Percentiles rank a stretch among this genome's conserved stretches.
These are phyloP conservation scores for Lepus oiostolus DNA, from an alignment of 2,797 vertebrate genomes.

Conservation along the genomic window DNA sequence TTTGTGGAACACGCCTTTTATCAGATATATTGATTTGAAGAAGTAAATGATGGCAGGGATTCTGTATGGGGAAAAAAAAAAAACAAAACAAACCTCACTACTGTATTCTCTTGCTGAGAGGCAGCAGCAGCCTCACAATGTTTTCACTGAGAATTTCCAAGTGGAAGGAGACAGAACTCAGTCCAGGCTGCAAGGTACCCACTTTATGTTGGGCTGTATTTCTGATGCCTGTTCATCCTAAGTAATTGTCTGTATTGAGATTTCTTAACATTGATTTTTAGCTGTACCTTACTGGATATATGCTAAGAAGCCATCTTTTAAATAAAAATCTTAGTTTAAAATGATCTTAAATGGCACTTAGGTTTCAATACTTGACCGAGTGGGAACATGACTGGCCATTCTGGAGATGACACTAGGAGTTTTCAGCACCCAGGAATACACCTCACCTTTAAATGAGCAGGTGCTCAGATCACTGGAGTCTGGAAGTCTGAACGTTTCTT, in stretches of 20 bases:
- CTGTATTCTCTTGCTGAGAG: constrained; percentile 13
- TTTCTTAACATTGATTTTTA: neutral
- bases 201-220: neutral
- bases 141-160: constrained; percentile 51
- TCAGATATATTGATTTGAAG: neutral
- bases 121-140: neutral
- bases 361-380: neutral
- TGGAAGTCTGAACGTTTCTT: neutral
- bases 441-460: neutral
- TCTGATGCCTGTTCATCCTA: neutral
- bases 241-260: neutral
- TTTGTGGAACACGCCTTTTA: constrained; percentile 21
- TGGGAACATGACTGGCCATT: neutral
- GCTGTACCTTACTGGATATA: neutral
- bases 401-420: neutral
- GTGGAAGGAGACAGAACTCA: neutral
- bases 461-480: neutral
- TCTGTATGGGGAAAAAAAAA: neutral
- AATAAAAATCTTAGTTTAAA: constrained; percentile 15
- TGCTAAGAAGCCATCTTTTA: constrained; percentile 23
- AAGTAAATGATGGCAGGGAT: constrained; percentile 17
- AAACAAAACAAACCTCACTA: neutral
- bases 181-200: neutral
- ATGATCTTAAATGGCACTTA: neutral
- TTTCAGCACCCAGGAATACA: constrained; percentile 16